These are phyloP conservation scores for Muntiacus muntjak DNA, from an alignment of 2,113 vertebrate species.

Conservation along the genomic window DNA sequence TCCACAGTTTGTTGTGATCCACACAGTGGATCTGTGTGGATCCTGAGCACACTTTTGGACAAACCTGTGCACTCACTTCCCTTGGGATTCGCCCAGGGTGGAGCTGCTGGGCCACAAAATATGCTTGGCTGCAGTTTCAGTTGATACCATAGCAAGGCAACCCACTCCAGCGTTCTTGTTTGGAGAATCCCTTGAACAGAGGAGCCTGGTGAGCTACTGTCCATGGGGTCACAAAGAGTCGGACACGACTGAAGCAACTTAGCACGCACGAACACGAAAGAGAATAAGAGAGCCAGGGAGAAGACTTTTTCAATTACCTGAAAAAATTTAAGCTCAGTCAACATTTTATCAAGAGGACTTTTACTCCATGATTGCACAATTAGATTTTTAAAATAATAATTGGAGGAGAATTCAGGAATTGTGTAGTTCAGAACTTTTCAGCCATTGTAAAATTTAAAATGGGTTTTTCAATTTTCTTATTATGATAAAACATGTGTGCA, in stretches of 20 bases:
- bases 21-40: background rate
- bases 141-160: background rate
- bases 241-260: background rate
- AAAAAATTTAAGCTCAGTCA: background rate
- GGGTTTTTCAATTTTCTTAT: background rate
- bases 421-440: background rate
- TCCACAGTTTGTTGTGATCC: background rate
- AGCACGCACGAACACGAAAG: background rate
- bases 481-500: background rate
- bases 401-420: background rate
- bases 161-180: background rate
- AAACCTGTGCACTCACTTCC: background rate
- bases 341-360: background rate
- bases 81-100: rapidly evolving
- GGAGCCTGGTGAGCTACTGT: background rate
- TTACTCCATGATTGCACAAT: background rate
- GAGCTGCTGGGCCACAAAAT: background rate
- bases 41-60: background rate
- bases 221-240: background rate
- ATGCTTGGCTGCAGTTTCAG: background rate
- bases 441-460: background rate
- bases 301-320: background rate
- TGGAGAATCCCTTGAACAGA: background rate
- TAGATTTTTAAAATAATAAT: background rate
- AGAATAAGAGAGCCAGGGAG: background rate